phyloP scores from a whole-genome alignment of 30 jellyfish, hydroid and myxozoan species.

The Cassiopea xamachana region DNA sequence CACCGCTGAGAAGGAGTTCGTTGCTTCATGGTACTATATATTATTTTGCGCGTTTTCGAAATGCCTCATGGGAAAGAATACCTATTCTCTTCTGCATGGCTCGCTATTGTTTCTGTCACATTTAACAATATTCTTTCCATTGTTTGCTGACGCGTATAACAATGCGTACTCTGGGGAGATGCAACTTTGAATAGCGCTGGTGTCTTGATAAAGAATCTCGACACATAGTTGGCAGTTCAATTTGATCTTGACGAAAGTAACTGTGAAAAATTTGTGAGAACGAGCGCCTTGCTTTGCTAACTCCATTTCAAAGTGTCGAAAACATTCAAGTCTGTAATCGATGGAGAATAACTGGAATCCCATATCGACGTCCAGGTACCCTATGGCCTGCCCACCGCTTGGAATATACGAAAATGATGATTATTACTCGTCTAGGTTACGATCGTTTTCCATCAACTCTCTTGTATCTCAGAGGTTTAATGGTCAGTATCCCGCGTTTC shows the following conservation, averaged over 20 bases:
- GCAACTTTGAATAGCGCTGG: slow-evolving; percentile 69
- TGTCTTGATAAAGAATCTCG: slow-evolving; percentile 76
- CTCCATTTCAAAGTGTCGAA: slow-evolving; percentile 70
- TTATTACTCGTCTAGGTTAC: slow-evolving; percentile 63
- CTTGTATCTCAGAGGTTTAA: slow-evolving; percentile 63
- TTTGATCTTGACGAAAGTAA: slow-evolving; percentile 69
- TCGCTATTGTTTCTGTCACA: slow-evolving; percentile 70
- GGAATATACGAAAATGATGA: slow-evolving; percentile 76
- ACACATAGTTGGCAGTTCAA: slow-evolving; percentile 78
- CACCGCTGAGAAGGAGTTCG: slow-evolving; percentile 37
- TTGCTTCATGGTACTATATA: slow-evolving; percentile 7
- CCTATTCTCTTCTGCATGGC: slow-evolving; percentile 43
- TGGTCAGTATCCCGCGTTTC: slow-evolving; percentile 62
- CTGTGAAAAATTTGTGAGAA: slow-evolving; percentile 81
- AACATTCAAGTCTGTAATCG: slow-evolving; percentile 77
- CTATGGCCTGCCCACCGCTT: slow-evolving; percentile 71
- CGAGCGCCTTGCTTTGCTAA: slow-evolving; percentile 80
- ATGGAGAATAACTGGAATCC: slow-evolving; percentile 86
- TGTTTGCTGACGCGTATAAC: slow-evolving; percentile 55
- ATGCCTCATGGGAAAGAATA: slow-evolving; percentile 31
- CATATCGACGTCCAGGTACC: slow-evolving; percentile 73
- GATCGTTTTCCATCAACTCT: slow-evolving; percentile 78
- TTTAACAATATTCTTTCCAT: slow-evolving; percentile 40
- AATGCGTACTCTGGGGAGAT: slow-evolving; percentile 77
- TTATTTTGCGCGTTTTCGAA: slow-evolving; percentile 15